phyloP scores from a whole-genome alignment of 1,140 invertebrate genomes.

The Psix sp. region DNA sequence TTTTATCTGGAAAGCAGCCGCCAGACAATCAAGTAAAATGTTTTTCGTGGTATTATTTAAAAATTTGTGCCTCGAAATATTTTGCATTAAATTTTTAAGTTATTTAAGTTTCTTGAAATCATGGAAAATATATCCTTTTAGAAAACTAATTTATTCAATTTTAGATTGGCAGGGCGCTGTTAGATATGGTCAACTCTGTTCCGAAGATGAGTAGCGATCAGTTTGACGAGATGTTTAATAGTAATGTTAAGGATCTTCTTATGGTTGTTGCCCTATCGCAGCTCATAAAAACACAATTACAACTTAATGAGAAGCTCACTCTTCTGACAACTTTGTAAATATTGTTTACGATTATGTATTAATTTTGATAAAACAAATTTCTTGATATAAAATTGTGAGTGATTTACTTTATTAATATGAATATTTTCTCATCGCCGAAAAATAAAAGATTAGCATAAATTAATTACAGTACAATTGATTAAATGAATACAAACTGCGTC shows the following conservation, averaged over 20 bases:
- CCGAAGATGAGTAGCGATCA: slow-evolving; percentile 93
- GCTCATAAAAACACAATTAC: slow-evolving; percentile 96
- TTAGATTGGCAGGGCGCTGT: slow-evolving; percentile 86
- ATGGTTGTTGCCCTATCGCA: slow-evolving; percentile 98
- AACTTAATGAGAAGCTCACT: slow-evolving; percentile 95
- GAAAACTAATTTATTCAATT: slow-evolving; percentile 39
- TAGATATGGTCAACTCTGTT: slow-evolving; percentile 93
- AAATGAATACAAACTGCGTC: too few relatives aligned
- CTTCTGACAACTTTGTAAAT: slow-evolving; percentile 83
- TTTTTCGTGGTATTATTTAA: slow-evolving; percentile 1
- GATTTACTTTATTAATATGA: too few relatives aligned
- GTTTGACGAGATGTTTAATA: slow-evolving; percentile 96
- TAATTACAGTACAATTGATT: too few relatives aligned
- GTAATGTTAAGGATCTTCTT: slow-evolving; percentile 96
- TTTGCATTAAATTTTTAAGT: too few relatives aligned
- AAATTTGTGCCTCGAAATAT: background rate
- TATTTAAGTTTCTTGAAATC: too few relatives aligned
- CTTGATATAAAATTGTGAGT: background rate
- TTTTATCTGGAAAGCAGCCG: slow-evolving; percentile 83
- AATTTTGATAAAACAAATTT: slow-evolving; percentile 10
- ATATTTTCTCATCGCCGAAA: too few relatives aligned
- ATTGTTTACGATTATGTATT: slow-evolving; percentile 6
- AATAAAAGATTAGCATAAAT: too few relatives aligned
- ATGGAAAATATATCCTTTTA: too few relatives aligned
- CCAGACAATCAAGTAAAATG: slow-evolving; percentile 82